Evolutionary conservation across 2,888 invertebrate genomes (phyloP).

Genomic region (Arge pagana): DNA sequence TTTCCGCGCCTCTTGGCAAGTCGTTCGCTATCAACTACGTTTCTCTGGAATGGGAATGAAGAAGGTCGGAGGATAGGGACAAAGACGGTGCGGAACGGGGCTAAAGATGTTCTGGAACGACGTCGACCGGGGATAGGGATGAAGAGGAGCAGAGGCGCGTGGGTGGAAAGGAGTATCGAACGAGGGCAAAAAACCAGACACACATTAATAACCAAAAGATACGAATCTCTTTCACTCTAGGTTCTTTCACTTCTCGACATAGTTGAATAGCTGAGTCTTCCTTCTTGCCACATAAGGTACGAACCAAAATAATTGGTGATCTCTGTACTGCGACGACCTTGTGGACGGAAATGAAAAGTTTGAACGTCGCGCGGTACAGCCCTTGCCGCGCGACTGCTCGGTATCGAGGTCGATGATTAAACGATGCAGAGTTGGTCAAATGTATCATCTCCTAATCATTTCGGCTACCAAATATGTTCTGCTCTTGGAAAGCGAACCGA

Average conservation of each 20-base stretch:
- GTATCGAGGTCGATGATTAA: too few species aligned
- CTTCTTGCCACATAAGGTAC: too few species aligned
- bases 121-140: not conserved
- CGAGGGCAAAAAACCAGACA: slow-evolving; percentile 42
- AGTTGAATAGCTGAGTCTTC: too few species aligned
- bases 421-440: too few species aligned
- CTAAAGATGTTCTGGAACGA: slow-evolving; percentile 15
- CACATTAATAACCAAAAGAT: slow-evolving; percentile 56
- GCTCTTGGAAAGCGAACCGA: too few species aligned
- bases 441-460: too few species aligned
- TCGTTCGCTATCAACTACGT: slow-evolving; percentile 31
- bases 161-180: slow-evolving; percentile 24
- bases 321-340: too few species aligned
- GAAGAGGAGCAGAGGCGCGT: slow-evolving; percentile 18
- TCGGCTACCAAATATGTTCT: too few species aligned
- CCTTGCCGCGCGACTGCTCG: too few species aligned
- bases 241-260: slow-evolving; percentile 8
- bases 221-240: slow-evolving; percentile 43
- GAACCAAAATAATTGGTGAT: too few species aligned
- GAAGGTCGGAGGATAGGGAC: slow-evolving; percentile 13
- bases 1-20: slow-evolving; percentile 44
- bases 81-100: slow-evolving; percentile 20
- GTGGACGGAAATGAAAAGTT: too few species aligned
- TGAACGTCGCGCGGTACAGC: too few species aligned
- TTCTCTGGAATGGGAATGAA: slow-evolving; percentile 3